Base-by-base conservation (phyloP, 2,888 invertebrate genomes). In the Tanytarsus gracilentus region DNA sequence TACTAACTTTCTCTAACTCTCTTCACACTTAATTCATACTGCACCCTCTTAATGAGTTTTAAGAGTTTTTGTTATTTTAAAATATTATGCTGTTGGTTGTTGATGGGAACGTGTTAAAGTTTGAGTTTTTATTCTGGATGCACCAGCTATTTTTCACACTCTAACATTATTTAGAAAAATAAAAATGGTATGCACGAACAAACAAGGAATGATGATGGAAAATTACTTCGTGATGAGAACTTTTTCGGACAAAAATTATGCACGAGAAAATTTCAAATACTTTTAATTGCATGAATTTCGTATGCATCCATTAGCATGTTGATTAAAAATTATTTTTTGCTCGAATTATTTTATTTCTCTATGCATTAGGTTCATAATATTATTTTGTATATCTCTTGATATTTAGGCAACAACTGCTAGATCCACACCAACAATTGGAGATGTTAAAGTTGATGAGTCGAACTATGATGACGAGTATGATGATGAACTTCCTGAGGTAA, bases 381-480 rank as follows among this genome's bases (percentile, higher is more conserved):
- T 44, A 33, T 11, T 44, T 44, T 18, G 23, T 11, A 23, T 44
- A 33, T 33, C 33, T 33, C n/a, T 44, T 21, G 16, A 44, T 44
- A 18, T 23, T 16, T 44, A 44, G 44, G 44, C 11, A 5, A 44
- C 21, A 18, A 8, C 44, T 8, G 18, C 44, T 11, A 44, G 14
- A 11, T 14, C 36, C 1, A 6, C 44, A 4, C 16, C 44, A 16
- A 4, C 1, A 21, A 14, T 9, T 18, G 14, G 23, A 30, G 11
- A 29, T 8, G 6, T 30, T 1, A 26, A 52, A 52, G 30, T 33
- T 14, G 50, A 61, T n/a, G 60, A 61, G 44, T 39, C 27, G 4
- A 40, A 52, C 52, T 48, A 59, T 14, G 39, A 53, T 60, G 59
- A 61, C 60, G 53, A 61, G 21, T 61, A 61, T 55, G 61, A 53